Base-by-base conservation (phyloP, 2,888 invertebrate genomes). In the Podotricha telesiphe region DNA sequence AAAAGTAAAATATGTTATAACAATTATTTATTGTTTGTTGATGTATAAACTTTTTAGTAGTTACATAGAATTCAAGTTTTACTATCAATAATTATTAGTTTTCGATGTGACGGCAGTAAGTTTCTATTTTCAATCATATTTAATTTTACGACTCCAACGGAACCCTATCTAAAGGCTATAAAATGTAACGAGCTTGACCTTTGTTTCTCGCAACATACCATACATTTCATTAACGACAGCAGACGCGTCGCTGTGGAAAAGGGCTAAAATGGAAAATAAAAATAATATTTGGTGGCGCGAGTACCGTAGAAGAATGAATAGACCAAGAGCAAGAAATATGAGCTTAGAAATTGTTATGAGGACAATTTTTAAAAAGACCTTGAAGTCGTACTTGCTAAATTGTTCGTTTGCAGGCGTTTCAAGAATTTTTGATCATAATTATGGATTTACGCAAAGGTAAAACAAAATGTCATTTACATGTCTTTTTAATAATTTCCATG, bases 301-400 rank as follows among this genome's bases (percentile, higher is more conserved):
- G 10, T 79, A 87, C 67, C 82, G 86, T 45, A 79, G 73, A 5
- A 72, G 70, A 37, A 77, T 77, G 34, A 45, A 68, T 45, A 70
- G 50, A 11, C 66, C 70, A 13, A 69, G 62, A 10, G 63, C 61
- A 6, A 74, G 67, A 7, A 77, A 74, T 28, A 65, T 85, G n/a
- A 79, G 77, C 47, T 51, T 82, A 28, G 85, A 90, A 79, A 82
- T 84, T 82, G 76, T 93, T 65, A 6, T 89, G 50, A 77, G 91
- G 37, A 82, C 79, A 72, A 84, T 85, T 78, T 76, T 91, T 51
- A 56, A 73, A 56, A 78, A 82, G 68, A 82, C 84, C 8, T n/a
- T 83, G 8, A 80, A 79, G 68, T 89, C 93, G 73, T 86, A 87
- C 73, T 19, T 79, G 20, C 53, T 68, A 3, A 79, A 83, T 56